Evolutionary conservation across 1,140 invertebrate species (phyloP).

Genomic region (Spodoptera litura): DNA sequence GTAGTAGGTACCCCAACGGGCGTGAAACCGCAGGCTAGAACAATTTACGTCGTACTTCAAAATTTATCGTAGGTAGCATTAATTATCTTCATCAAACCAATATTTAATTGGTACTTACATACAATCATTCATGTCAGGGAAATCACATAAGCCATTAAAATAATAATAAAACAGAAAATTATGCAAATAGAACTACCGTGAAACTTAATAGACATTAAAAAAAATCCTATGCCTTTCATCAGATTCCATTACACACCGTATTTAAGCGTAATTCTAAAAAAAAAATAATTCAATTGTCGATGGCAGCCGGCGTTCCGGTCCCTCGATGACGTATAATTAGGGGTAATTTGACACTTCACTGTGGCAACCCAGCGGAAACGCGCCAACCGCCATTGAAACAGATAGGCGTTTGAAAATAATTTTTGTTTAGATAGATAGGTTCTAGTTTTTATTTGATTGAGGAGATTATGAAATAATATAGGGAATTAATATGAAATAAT

Average conservation of each 20-base stretch:
- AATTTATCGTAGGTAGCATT: too few relatives aligned
- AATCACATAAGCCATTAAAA: constrained; percentile 2
- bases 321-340: constrained; percentile 54
- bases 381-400: constrained; percentile 44
- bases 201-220: constrained; percentile 45
- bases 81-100: too few relatives aligned
- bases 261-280: constrained; percentile 50
- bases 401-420: constrained; percentile 41
- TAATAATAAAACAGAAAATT: constrained; percentile 31
- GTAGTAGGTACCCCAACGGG: too few relatives aligned
- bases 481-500: too few relatives aligned
- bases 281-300: constrained; percentile 49
- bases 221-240: constrained; percentile 21
- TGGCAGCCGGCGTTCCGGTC: constrained; percentile 49
- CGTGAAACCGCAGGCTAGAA: too few relatives aligned
- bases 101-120: too few relatives aligned
- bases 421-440: constrained; percentile 27
- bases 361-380: constrained; percentile 47
- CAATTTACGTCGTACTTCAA: too few relatives aligned
- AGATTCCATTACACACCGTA: constrained; percentile 47
- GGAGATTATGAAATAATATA: not conserved
- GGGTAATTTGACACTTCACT: constrained; percentile 60
- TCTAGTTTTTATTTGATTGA: not conserved
- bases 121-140: not conserved
- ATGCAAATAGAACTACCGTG: constrained; percentile 35